Percentiles rank a stretch among this genome's conserved stretches.
Evolutionary conservation across 2,888 invertebrate genomes (phyloP).

Genomic region (Cistogaster globosa): DNA sequence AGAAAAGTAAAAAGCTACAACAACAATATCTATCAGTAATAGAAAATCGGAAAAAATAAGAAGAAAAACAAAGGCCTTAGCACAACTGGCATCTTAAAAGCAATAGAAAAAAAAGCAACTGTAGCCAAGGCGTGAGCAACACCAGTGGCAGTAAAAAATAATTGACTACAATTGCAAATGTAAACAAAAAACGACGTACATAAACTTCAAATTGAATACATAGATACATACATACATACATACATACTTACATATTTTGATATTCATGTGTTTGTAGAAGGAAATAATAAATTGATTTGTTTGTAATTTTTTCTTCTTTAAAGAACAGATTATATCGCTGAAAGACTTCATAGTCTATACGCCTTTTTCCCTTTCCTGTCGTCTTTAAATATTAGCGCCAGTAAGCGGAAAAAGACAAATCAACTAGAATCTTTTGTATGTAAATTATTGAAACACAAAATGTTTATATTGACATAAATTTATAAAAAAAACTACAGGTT

Average conservation of each 20-base stretch:
- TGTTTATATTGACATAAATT: neutral
- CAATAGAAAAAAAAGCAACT: slow-evolving; percentile 21
- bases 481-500: slow-evolving; percentile 24
- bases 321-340: slow-evolving; percentile 69
- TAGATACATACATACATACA: neutral
- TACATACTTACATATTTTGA: no score
- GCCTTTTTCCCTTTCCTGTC: slow-evolving; percentile 84
- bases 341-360: slow-evolving; percentile 80
- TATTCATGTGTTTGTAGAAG: neutral
- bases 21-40: slow-evolving; percentile 55
- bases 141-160: slow-evolving; percentile 48
- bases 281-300: slow-evolving; percentile 59
- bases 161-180: slow-evolving; percentile 64
- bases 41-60: slow-evolving; percentile 41
- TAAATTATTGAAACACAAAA: neutral
- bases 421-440: slow-evolving; percentile 78
- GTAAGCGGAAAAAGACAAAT: slow-evolving; percentile 84
- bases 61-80: slow-evolving; percentile 28
- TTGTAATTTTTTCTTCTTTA: slow-evolving; percentile 4
- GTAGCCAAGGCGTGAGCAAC: slow-evolving; percentile 30
- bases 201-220: slow-evolving; percentile 25
- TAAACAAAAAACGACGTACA: slow-evolving; percentile 31
- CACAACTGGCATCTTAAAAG: slow-evolving; percentile 25
- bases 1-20: slow-evolving; percentile 45
- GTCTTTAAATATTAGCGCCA: slow-evolving; percentile 82